Evolutionary conservation across 92 coral and sea anemone species (phyloP).

Genomic region (Siderastrea siderea): DNA sequence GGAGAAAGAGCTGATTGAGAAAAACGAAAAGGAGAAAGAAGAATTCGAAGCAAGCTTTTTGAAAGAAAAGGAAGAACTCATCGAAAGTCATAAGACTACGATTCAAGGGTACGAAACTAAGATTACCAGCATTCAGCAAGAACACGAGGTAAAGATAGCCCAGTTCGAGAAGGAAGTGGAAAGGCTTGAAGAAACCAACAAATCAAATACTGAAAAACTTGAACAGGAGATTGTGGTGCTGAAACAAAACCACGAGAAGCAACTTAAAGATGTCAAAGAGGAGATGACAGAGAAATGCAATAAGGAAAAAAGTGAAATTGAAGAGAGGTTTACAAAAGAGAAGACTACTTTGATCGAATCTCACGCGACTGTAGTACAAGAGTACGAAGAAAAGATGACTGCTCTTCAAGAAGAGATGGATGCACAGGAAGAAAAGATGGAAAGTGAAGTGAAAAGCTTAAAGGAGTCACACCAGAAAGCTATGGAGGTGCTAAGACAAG

Average conservation of each 20-base stretch:
- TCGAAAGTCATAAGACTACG: conserved; percentile 47
- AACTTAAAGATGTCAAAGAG: conserved; percentile 50
- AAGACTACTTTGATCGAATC: conserved; percentile 29
- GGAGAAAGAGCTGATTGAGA: conserved; percentile 62
- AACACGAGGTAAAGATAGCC: conserved; percentile 60
- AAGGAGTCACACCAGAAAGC: conserved; percentile 45
- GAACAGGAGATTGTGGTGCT: conserved; percentile 45
- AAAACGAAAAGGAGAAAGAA: conserved; percentile 67
- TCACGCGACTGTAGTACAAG: conserved; percentile 46
- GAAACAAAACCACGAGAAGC: conserved; percentile 68
- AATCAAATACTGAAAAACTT: conserved; percentile 54
- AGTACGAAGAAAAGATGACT: conserved; percentile 42
- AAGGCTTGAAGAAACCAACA: conserved; percentile 58
- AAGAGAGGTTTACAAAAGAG: conserved; percentile 33
- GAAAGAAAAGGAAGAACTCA: conserved; percentile 62
- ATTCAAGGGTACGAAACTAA: conserved; percentile 61
- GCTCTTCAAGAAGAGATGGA: conserved; percentile 29
- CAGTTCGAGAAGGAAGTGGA: conserved; percentile 70
- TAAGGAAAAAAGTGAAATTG: conserved; percentile 69
- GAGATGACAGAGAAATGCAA: conserved; percentile 61
- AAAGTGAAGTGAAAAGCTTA: conserved; percentile 14
- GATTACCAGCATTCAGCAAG: conserved; percentile 48
- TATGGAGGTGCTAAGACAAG: conserved; percentile 4
- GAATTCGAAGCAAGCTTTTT: conserved; percentile 55
- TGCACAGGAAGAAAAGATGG: conserved; percentile 27